phyloP scores from a whole-genome alignment of 1,140 invertebrate species.

The Drosophila orena region DNA sequence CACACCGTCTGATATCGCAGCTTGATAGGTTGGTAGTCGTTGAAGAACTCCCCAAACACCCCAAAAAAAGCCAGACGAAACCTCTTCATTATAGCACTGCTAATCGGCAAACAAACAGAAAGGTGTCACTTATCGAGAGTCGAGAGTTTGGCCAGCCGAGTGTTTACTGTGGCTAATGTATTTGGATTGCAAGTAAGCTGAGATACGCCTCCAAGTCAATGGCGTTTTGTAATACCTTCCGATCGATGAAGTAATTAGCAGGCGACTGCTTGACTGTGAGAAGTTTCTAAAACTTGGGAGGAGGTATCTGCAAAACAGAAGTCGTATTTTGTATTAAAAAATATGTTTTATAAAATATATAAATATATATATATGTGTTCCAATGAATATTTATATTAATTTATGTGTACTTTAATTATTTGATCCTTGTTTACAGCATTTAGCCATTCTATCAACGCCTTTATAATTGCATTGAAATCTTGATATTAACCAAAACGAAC shows the following conservation, averaged over 20 bases:
- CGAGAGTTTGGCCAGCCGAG: conserved; percentile 22
- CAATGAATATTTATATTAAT: too few species aligned
- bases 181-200: conserved; percentile 21
- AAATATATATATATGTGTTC: too few species aligned
- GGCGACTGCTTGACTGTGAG: conserved; percentile 11
- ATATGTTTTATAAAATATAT: too few species aligned
- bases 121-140: conserved; percentile 29
- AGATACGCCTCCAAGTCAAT: conserved; percentile 3
- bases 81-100: conserved; percentile 41
- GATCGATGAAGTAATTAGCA: conserved; percentile 24
- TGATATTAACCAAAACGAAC: conserved; percentile 6
- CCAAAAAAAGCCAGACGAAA: conserved; percentile 40
- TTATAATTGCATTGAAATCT: background rate
- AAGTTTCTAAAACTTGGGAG: background rate
- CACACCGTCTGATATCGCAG: conserved; percentile 46
- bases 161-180: conserved; percentile 49
- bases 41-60: conserved; percentile 43
- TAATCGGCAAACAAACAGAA: conserved; percentile 53
- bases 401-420: too few species aligned
- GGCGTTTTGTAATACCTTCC: conserved; percentile 28
- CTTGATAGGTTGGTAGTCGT: conserved; percentile 25
- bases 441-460: background rate
- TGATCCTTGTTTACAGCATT: too few species aligned
- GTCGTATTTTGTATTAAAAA: too few species aligned
- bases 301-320: background rate